Conservation (phyloP, 2,797 vertebrate species). For the Gobio occitaniae region DNA sequence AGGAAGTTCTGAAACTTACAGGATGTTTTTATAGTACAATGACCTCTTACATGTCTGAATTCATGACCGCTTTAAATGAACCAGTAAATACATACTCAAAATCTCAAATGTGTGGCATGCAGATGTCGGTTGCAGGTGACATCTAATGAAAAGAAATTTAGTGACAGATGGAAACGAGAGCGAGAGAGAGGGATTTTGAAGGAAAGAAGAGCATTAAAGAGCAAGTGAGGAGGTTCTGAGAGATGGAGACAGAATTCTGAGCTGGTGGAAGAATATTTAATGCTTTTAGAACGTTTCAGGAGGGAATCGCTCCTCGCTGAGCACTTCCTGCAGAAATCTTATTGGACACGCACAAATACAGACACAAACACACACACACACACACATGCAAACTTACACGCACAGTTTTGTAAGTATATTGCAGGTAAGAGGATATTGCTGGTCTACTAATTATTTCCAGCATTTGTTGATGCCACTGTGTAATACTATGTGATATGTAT, state of each 20-base stretch:
- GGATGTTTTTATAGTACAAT: neutral
- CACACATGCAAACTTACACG: conserved; percentile 3
- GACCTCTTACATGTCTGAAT: neutral
- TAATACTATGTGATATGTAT: conserved; percentile 35
- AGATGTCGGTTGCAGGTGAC: conserved; percentile 49
- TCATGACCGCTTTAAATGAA: neutral
- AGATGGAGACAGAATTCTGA: conserved; percentile 31
- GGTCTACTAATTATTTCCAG: conserved; percentile 36
- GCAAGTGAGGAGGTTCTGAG: conserved; percentile 35
- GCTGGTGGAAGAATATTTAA: conserved; percentile 43
- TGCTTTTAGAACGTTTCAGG: conserved; percentile 38
- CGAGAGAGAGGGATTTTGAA: conserved; percentile 27
- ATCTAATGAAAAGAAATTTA: conserved; percentile 58
- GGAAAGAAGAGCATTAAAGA: conserved; percentile 40
- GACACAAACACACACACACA: conserved; percentile 30
- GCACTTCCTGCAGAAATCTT: conserved; percentile 51
- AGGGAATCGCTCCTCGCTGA: conserved; percentile 46
- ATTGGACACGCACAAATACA: conserved; percentile 44
- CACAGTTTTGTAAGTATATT: conserved; percentile 38
- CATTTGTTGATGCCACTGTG: conserved; percentile 28
- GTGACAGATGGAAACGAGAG: conserved; percentile 48
- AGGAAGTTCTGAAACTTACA: neutral
- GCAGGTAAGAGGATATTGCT: conserved; percentile 41
- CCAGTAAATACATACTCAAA: neutral
- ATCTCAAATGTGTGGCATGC: conserved; percentile 38